A percentile compares a stretch with the other conserved stretches of the same genome.
Conservation (phyloP, 2,888 invertebrate genomes). For the Lumbricus terrestris region DNA sequence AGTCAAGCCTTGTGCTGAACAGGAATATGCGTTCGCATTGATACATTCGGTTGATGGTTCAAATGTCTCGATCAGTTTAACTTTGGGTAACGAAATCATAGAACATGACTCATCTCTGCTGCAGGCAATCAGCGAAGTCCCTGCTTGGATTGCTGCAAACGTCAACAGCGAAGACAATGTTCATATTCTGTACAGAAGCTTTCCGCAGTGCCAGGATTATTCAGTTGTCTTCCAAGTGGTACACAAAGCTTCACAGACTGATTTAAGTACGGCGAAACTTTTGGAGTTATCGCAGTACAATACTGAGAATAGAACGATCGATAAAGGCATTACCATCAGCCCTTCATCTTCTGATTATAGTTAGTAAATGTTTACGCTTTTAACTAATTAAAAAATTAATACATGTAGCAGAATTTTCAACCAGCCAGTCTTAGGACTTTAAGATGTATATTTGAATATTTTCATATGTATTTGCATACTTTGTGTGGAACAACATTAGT, state of each 20-base stretch:
- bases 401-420: not conserved
- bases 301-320: not conserved
- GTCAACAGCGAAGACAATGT: not conserved
- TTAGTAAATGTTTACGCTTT: slow-evolving; percentile 3
- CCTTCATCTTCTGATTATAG: not conserved
- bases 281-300: not conserved
- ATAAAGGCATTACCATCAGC: not conserved
- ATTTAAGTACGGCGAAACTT: not conserved
- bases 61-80: not conserved
- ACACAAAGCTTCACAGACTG: not conserved
- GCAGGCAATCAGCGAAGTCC: not conserved
- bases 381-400: no score
- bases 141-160: not conserved
- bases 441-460: not conserved
- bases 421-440: not conserved
- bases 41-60: not conserved
- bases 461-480: not conserved
- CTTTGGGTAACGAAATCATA: not conserved
- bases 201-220: not conserved
- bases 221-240: not conserved
- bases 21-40: not conserved
- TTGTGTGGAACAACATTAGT: not conserved
- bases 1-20: not conserved
- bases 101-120: not conserved
- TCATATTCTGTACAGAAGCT: not conserved